A percentile compares a stretch with the other conserved stretches of the same genome.
Evolutionary conservation across 2,888 invertebrate genomes (phyloP).

Genomic region (Elysia crispata): DNA sequence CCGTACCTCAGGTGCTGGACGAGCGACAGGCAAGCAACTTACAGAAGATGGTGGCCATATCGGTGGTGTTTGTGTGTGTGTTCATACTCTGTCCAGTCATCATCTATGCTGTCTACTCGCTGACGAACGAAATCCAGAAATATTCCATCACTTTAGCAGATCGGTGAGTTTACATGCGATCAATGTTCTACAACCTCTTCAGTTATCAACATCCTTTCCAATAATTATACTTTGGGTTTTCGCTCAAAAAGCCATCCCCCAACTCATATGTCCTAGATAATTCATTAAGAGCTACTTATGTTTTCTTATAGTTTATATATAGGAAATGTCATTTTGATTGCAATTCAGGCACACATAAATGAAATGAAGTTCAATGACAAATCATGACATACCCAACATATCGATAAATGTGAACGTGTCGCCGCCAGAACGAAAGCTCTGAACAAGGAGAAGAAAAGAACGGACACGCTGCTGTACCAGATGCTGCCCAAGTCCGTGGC

Average conservation of each 20-base stretch:
- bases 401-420: too few species aligned
- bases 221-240: too few species aligned
- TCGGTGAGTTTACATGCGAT: slow-evolving; percentile 58
- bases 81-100: slow-evolving; percentile 68
- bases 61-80: slow-evolving; percentile 65
- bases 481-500: slow-evolving; percentile 66
- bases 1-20: slow-evolving; percentile 35
- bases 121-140: slow-evolving; percentile 69
- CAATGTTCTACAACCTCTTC: too few species aligned
- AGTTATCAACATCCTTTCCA: too few species aligned
- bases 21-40: slow-evolving; percentile 52
- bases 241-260: too few species aligned
- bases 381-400: not conserved
- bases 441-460: slow-evolving; percentile 64
- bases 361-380: not conserved
- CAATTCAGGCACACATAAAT: too few species aligned
- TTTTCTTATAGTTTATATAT: too few species aligned
- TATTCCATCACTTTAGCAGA: slow-evolving; percentile 70
- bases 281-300: too few species aligned
- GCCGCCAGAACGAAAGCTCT: slow-evolving; percentile 59
- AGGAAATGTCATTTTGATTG: too few species aligned
- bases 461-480: slow-evolving; percentile 64
- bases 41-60: slow-evolving; percentile 66
- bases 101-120: slow-evolving; percentile 68
- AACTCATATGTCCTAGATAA: too few species aligned